Conservation (phyloP, 1,140 invertebrate species). For the Drosophila ogumai region DNA sequence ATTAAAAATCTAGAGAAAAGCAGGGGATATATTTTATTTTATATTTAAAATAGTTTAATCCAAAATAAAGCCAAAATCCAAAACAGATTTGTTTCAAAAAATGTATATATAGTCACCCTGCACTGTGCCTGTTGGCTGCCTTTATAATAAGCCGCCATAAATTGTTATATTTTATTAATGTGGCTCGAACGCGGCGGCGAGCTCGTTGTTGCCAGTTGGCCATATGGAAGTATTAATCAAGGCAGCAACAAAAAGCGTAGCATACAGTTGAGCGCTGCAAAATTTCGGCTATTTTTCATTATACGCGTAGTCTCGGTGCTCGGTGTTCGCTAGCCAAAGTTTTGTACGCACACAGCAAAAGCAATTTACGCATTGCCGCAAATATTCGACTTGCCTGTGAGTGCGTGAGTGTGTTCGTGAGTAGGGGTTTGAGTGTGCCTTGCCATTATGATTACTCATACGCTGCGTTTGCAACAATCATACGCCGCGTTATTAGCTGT, state of each 20-base stretch:
- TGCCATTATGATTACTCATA: conserved; percentile 82
- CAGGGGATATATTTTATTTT: no score
- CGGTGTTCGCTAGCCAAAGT: conserved; percentile 40
- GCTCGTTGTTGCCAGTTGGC: conserved; percentile 55
- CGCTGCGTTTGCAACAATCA: conserved; percentile 81
- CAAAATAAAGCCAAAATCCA: conserved; percentile 10
- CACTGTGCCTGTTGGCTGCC: conserved; percentile 42
- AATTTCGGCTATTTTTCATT: conserved; percentile 80
- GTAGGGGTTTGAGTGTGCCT: conserved; percentile 10
- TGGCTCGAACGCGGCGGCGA: conserved; percentile 71
- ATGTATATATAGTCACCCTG: conserved; percentile 42
- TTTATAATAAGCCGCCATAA: conserved; percentile 77
- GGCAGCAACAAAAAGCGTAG: conserved; percentile 43
- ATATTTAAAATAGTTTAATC: background rate
- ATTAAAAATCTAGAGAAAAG: no score
- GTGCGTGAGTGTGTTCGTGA: conserved; percentile 13
- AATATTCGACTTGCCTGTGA: conserved; percentile 39
- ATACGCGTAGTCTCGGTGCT: conserved; percentile 45
- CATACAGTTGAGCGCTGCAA: conserved; percentile 70
- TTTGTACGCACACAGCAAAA: conserved; percentile 41
- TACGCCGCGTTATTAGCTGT: conserved; percentile 79
- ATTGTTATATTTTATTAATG: conserved; percentile 83
- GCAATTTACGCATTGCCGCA: conserved; percentile 75
- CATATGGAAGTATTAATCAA: conserved; percentile 81
- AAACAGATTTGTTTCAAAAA: background rate